These are phyloP conservation scores for Poeciliopsis paucimaculata DNA, from an alignment of 2,797 vertebrate species.

Conservation along the genomic window DNA sequence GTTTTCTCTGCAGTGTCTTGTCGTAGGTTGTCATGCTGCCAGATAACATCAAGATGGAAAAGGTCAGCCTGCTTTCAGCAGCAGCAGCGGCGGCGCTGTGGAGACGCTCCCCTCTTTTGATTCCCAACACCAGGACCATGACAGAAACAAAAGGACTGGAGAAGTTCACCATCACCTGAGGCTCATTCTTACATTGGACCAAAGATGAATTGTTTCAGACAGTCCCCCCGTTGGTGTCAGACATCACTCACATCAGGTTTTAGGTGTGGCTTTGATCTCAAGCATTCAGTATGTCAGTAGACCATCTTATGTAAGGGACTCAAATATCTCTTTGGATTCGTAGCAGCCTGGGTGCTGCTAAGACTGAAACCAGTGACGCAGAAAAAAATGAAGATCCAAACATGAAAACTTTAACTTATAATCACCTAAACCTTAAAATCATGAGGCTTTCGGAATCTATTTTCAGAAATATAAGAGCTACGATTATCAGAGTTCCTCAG, in stretches of 20 bases:
- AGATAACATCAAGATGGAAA: constrained; percentile 15
- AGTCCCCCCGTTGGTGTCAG: not conserved
- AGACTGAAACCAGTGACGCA: not conserved
- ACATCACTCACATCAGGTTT: not conserved
- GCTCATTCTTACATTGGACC: constrained; percentile 7
- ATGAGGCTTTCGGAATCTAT: not conserved
- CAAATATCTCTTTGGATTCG: not conserved
- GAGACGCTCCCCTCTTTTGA: not conserved
- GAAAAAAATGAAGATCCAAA: not conserved
- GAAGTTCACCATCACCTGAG: not conserved
- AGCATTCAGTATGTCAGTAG: not conserved
- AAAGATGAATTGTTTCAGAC: not conserved
- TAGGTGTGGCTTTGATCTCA: not conserved
- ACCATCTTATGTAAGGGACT: not conserved
- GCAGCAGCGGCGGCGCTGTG: not conserved
- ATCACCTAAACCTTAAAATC: not conserved
- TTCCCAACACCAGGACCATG: not conserved
- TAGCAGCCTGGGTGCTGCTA: not conserved
- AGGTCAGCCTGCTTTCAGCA: constrained; percentile 30
- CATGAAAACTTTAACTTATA: not conserved
- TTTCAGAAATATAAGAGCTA: not conserved
- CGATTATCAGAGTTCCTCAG: not conserved
- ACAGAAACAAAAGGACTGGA: not conserved
- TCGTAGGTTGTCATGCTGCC: constrained; percentile 15
- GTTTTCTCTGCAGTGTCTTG: constrained; percentile 7